Base-by-base conservation (phyloP, 1,140 invertebrate species). In the Drosophila triauraria region DNA sequence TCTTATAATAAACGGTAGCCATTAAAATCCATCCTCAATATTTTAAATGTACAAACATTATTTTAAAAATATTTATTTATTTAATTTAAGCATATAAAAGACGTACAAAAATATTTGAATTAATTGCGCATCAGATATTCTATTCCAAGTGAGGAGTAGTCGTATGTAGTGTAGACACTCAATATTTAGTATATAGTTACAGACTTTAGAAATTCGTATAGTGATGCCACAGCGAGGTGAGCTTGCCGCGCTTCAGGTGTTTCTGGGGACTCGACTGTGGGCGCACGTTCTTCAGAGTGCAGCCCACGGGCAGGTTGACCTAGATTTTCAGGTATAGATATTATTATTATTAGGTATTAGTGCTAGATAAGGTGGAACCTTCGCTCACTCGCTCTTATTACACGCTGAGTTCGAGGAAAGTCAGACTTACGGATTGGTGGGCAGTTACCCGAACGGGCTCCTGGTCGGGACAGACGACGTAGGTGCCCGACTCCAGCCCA, bases 231-330 rank as follows among this genome's bases (percentile, higher is more conserved):
- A 81, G 78, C 59, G 85, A 91, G 53, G 87, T 87, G 56, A 92
- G 76, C 47, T 81, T 65, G 59, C 77, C 83, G 27, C 80, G 86
- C 54, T 76, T 87, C 40, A 80, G 67, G 15, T 77, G 71, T 42
- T 69, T 27, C 69, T 67, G 70, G n/a, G 82, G 23, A 48, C 61
- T 75, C 20, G 72, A 54, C 50, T 80, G 63, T 38, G 75, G 65
- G n/a, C 86, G 88, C 30, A 92, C 65, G 62, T 91, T 92, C 63
- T 91, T 92, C 58, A 92, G 59, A 57, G 78, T 82, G 70, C 91
- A 92, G 42, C 90, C 90, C 13, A 84, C 77, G 15, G 85, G 88
- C 56, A 92, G 67, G 38, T 87, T 70, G 46, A 92, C 88, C 91
- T 92, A 75, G 27, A 78, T 61, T 62, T 27, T 8, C 25, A 60